Base-by-base conservation (phyloP, 1,140 invertebrate species). In the Euglossa dilemma region DNA sequence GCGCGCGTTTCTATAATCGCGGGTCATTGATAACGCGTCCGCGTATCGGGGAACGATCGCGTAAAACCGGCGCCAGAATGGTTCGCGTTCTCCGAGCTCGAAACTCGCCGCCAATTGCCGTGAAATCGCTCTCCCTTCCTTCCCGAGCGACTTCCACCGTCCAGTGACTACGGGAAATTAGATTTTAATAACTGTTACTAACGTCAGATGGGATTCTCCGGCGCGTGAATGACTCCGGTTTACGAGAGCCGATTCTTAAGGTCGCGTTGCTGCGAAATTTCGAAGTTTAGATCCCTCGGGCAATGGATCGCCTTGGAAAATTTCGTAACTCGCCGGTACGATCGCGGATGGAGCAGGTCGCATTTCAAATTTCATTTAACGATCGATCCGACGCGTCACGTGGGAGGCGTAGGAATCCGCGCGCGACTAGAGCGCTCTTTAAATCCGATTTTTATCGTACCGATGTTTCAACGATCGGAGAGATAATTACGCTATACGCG, bases 21-120 rank as follows among this genome's bases (percentile, higher is more conserved):
- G 83, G 66, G 82, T 87, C 83, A 90, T 90, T 90, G 91, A 91
- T 92, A 92, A 91, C 88, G 61, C 59, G 71, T 25, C 64, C n/a
- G 83, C n/a, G 70, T 88, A 91, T 86, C 83, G 79, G 36, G 16
- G 23, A 47, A 50, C 23, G 80, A 89, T 89, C 72, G 88, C 83
- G 86, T 90, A 90, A 91, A 91, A 88, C 90, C 72, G 91, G 90
- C 89, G 83, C 84, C 91, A 87, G 71, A 86, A 84, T 72, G 82
- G 71, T 82, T 69, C 76, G 43, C 76, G 71, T 63, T 71, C 59
- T 69, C 14, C 2, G 12, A 36, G 25, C 50, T 43, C 36, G 47
- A 87, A 77, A 86, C 89, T 85, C 73, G 83, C 67, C 83, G 85
- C 79, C 88, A 86, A 79, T 90, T 83, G 82, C 80, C 56, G 78